These are phyloP conservation scores for Julus scanicus DNA, from an alignment of 2,888 invertebrate species.

Conservation along the genomic window DNA sequence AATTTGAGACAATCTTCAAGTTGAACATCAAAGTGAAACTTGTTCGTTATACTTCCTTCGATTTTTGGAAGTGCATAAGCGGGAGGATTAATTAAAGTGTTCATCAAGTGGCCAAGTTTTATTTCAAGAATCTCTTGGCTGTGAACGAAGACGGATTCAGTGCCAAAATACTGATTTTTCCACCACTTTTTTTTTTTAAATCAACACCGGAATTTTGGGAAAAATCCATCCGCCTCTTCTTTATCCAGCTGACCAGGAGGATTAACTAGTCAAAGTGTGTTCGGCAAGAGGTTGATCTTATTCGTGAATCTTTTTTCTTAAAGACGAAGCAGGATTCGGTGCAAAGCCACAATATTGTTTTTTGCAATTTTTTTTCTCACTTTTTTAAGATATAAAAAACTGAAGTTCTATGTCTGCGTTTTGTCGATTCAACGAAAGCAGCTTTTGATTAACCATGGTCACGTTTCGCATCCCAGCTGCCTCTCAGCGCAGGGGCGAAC, in stretches of 20 bases:
- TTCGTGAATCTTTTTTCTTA: too few relatives aligned
- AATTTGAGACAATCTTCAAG: too few relatives aligned
- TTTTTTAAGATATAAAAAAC: not conserved
- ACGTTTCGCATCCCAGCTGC: conserved; percentile 25
- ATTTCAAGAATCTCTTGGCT: not conserved
- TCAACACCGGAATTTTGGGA: not conserved
- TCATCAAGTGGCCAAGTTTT: not conserved
- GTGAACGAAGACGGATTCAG: not conserved
- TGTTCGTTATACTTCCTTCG: too few relatives aligned
- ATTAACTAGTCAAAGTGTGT: not conserved
- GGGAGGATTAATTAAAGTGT: not conserved
- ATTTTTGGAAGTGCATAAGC: too few relatives aligned
- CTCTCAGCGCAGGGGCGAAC: conserved; percentile 38
- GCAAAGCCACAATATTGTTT: not conserved
- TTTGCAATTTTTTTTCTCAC: not conserved
- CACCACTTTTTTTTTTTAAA: not conserved
- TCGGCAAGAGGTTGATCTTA: not conserved
- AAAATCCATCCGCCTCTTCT: not conserved
- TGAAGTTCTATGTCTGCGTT: not conserved
- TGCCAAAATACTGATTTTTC: not conserved
- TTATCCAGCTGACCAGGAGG: not conserved
- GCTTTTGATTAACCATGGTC: not conserved
- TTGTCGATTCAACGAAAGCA: not conserved
- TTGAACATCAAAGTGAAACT: too few relatives aligned
- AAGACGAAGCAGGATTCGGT: not conserved